phyloP scores from a whole-genome alignment of 1,140 invertebrate genomes.

The Listronotus oregonensis region DNA sequence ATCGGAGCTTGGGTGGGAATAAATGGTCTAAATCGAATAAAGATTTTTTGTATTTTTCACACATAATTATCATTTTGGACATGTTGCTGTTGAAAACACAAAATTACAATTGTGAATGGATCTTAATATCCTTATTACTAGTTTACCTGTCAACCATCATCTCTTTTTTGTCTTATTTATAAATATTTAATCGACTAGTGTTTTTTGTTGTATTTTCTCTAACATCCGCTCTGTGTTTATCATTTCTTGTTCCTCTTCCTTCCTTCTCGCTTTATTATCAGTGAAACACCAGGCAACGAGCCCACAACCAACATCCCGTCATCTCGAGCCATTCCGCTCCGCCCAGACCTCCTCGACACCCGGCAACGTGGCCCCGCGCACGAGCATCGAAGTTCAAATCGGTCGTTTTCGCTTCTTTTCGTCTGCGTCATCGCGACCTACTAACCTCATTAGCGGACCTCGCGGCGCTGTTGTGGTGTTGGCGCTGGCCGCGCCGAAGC shows the following conservation, averaged over 20 bases:
- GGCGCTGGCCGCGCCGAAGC: conserved; percentile 20
- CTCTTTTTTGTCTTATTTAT: too few relatives aligned
- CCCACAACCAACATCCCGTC: not conserved
- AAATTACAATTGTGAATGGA: too few relatives aligned
- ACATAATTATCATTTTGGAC: too few relatives aligned
- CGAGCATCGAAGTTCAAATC: conserved; percentile 41
- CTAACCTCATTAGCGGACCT: conserved; percentile 54
- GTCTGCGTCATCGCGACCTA: conserved; percentile 54
- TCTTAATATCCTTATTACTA: not conserved
- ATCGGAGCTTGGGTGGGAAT: too few relatives aligned
- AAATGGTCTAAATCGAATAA: too few relatives aligned
- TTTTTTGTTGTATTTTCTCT: not conserved
- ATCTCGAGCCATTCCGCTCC: not conserved
- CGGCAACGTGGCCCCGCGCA: conserved; percentile 28
- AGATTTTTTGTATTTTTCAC: too few relatives aligned
- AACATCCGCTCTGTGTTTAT: conserved; percentile 8
- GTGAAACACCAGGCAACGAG: not conserved
- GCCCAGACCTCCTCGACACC: conserved; percentile 5
- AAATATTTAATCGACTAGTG: too few relatives aligned
- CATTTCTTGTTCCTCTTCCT: conserved; percentile 16
- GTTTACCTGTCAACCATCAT: not conserved
- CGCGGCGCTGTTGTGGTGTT: conserved; percentile 40
- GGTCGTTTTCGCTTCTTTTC: conserved; percentile 45
- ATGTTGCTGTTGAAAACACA: too few relatives aligned
- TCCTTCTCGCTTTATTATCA: conserved; percentile 1